Base-by-base conservation (phyloP, 1,140 invertebrate genomes). In the Limonius californicus region DNA sequence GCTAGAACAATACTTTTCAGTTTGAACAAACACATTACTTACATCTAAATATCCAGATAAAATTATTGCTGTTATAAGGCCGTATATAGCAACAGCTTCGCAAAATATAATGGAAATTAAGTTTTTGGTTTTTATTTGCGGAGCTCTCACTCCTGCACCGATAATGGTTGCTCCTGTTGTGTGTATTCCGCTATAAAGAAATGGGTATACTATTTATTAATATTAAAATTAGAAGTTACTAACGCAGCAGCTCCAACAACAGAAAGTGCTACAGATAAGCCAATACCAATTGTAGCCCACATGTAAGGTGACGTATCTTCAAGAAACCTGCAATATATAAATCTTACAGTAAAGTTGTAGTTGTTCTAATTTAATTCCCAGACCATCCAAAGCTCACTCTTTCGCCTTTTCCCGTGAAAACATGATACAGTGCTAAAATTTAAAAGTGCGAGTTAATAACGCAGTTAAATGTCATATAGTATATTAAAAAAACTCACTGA, bases 121-220 rank as follows among this genome's bases (percentile, higher is more conserved):
- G 81, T 99, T 99, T 80, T 99, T 99, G 56, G 97, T 99, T 78
- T 97, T 95, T 75, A 99, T 99, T 68, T 97, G 82, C 3, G 97
- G 97, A 20, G 96, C 94, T 82, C 98, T 98, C 0, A 99, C 97
- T 76, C 97, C 97, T 66, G 91, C 97, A 61, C 97, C 97, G 57
- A 99, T 82, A 76, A 99, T 99, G 72, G 94, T 97, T 11, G 90
- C 87, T 60, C 97, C 97, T 18, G 94, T 97, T 18, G 95, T 96
- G 77, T 96, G 94, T 67, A 99, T 99, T 55, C 97, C 97, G 21
- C 81, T 83, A 62, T 72, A 53, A 77, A 14, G 9, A 16, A 73
- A 35, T 11, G 35, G n/a, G 2, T 39, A 12, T 39, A 43, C 42
- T 39, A 2, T 11, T 1, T 9, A 20, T 12, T 20, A 18, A 58